Evolutionary conservation across 2,113 vertebrate genomes (phyloP), one percentile per base, ranked within the genome.

Genomic region (Oryzias javanicus): DNA sequence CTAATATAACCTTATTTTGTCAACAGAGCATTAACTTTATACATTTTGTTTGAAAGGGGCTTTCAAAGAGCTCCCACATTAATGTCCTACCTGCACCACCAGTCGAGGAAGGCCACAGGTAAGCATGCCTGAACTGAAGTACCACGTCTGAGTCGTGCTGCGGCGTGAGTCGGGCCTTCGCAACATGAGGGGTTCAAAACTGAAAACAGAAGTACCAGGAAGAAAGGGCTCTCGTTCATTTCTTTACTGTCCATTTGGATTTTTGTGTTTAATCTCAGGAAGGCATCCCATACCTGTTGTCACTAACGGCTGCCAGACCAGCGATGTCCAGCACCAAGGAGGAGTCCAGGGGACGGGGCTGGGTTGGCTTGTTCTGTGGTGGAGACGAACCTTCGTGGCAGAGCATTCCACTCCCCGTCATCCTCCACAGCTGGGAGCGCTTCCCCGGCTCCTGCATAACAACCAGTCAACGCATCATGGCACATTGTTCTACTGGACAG

Each of bases 341-440:
- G 0, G 93, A 95, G 70, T 95, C 93, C 0, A 88, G 64, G 0
- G 93, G 91, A 0, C 92, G 92, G 2, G 94, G 85, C 29, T 94
- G 92, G 1, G 89, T 81, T 0, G 93, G 91, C 64, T 94, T 98
- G 27, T 91, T 96, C 70, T 97, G 96, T 2, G 97, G 97, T 6
- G 96, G 95, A 0, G 96, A 96, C 0, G 97, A 99, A 22, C 97
- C 97, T 74, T 99, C 97, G 0, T 99, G 97, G 76, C 95, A 98
- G 19, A 99, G 87, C 94, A 95, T 94, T 42, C 97, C 97, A 0
- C 80, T 72, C 0, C 91, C 93, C 0, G 80, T 96, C 94, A 99
- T 95, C 60, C 95, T 91, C 97, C 97, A 99, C 25, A 99, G 91
- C 84, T 98, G 97, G 18, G 97, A 99, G 2, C 97, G 93, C 79